Conservation (phyloP, 2,888 invertebrate species). For the Ceratothoa steindachneri region DNA sequence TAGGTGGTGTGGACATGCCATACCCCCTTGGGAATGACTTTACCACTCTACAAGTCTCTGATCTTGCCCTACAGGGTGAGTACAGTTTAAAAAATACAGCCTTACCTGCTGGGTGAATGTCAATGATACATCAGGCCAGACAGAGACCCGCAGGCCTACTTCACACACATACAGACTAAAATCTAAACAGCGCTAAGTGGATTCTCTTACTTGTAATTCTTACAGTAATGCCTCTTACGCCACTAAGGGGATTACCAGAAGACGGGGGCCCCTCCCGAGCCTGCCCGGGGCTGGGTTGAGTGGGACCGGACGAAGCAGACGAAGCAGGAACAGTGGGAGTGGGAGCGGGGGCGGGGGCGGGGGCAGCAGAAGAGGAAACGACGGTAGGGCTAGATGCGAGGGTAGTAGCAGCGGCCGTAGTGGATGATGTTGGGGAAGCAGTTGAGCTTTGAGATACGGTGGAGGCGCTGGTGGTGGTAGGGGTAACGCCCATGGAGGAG, state of each 20-base stretch:
- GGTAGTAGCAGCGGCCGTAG: constrained; percentile 20
- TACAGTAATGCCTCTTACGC: constrained; percentile 36
- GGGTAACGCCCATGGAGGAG: constrained; percentile 43
- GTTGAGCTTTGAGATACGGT: constrained; percentile 6
- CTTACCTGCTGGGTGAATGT: no score
- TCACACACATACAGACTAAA: no score
- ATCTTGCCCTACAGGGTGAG: no score
- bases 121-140: no score
- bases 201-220: constrained; percentile 43
- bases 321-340: constrained; percentile 9
- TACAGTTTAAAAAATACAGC: no score
- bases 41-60: no score
- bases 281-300: background rate
- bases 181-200: background rate
- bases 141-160: no score
- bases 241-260: constrained; percentile 18
- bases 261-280: constrained; percentile 11
- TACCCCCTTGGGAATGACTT: no score
- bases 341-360: background rate
- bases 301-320: constrained; percentile 11
- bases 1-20: no score
- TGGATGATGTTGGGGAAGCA: background rate
- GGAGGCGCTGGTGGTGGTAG: background rate
- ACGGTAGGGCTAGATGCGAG: background rate
- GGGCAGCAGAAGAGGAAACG: background rate